Conservation (phyloP, 2,113 vertebrate species). For the Dipodomys ordii region DNA sequence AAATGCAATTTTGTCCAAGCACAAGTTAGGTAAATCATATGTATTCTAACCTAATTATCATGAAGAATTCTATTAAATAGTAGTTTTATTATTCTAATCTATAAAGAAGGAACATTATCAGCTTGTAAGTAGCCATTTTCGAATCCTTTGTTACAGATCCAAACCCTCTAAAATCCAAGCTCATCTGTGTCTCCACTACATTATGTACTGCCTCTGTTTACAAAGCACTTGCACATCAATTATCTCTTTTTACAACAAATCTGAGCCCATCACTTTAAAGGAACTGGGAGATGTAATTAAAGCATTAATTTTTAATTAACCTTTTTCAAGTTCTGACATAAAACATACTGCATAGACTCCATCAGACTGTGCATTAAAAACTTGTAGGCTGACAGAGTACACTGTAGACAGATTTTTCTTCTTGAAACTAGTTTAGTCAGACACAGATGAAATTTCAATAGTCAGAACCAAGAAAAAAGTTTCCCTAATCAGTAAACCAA, state of each 20-base stretch:
- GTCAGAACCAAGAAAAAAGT: conserved; percentile 18
- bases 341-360: neutral
- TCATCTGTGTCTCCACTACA: neutral
- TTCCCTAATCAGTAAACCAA: conserved; percentile 34
- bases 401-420: conserved; percentile 11
- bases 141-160: conserved; percentile 19
- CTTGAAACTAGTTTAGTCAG: neutral
- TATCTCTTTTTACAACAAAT: conserved; percentile 20
- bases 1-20: neutral
- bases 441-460: conserved; percentile 37
- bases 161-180: conserved; percentile 25
- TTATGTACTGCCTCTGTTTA: neutral
- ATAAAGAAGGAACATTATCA: neutral
- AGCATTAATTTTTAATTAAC: conserved; percentile 58
- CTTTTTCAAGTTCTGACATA: conserved; percentile 27
- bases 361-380: conserved; percentile 30
- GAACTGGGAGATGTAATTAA: neutral
- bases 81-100: neutral
- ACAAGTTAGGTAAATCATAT: neutral
- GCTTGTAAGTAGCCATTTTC: conserved; percentile 2
- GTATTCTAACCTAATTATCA: conserved; percentile 28
- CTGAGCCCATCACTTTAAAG: conserved; percentile 32
- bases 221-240: conserved; percentile 21
- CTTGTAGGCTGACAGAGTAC: neutral
- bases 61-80: conserved; percentile 5